Evolutionary conservation across 2,113 vertebrate genomes (phyloP).

Genomic region (Dipodomys merriami): DNA sequence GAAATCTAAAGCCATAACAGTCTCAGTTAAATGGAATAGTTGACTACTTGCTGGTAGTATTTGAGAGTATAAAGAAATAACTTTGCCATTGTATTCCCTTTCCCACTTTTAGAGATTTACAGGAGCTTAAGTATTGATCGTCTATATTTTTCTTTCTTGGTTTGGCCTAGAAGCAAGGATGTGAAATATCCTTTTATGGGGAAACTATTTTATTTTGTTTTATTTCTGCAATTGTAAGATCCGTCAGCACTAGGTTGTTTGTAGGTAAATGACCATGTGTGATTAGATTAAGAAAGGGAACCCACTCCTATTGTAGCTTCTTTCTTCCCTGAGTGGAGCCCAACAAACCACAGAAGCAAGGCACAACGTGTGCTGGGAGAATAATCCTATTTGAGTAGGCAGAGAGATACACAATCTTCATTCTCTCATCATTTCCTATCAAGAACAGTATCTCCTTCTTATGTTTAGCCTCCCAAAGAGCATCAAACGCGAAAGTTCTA

Average conservation of each 20-base stretch:
- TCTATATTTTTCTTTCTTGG: not conserved
- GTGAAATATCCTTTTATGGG: not conserved
- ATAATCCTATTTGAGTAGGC: not conserved
- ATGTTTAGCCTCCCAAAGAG: not conserved
- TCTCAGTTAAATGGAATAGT: not conserved
- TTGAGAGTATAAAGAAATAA: not conserved
- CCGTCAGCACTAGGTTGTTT: not conserved
- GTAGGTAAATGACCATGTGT: not conserved
- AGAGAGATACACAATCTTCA: not conserved
- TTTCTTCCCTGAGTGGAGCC: not conserved
- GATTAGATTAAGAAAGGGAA: not conserved
- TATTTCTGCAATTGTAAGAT: slow-evolving; percentile 18
- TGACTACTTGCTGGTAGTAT: not conserved
- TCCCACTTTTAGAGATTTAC: not conserved
- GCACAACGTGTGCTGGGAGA: accelerated
- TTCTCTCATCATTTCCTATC: not conserved
- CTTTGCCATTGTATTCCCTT: not conserved
- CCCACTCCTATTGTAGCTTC: not conserved
- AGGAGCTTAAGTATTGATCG: not conserved
- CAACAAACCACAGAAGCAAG: not conserved
- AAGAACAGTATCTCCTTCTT: not conserved
- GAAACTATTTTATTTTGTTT: not conserved
- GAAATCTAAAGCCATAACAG: slow-evolving; percentile 6
- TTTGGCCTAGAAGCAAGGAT: slow-evolving; percentile 21
- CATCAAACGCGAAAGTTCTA: not conserved